These are phyloP conservation scores for Axea sp. DNA, from an alignment of 2,888 invertebrate species.

Conservation along the genomic window DNA sequence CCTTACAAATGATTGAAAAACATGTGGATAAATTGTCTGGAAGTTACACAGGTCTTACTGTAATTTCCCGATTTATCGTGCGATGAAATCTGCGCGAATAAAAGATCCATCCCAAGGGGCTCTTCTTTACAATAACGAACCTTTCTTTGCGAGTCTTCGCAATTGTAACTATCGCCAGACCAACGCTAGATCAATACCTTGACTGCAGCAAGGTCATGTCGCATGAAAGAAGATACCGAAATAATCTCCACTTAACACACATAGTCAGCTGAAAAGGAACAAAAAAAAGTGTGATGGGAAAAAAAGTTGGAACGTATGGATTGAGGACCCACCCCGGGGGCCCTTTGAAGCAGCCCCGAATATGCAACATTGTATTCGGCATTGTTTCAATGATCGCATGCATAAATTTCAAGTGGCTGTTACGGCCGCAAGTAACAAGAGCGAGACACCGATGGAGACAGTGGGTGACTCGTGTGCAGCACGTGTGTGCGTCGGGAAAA, in stretches of 20 bases:
- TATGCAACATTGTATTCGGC: constrained; percentile 25
- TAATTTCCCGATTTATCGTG: too few relatives aligned
- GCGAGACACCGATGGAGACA: constrained; percentile 17
- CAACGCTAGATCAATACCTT: constrained; percentile 38
- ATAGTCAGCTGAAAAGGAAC: constrained; percentile 6
- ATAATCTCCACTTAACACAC: constrained; percentile 52
- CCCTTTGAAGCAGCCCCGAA: constrained; percentile 23
- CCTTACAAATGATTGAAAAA: too few relatives aligned
- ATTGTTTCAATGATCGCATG: constrained; percentile 49
- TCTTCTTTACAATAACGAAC: too few relatives aligned
- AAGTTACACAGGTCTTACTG: too few relatives aligned
- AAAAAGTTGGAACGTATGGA: constrained; percentile 10
- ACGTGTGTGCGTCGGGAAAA: constrained; percentile 55
- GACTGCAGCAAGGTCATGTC: constrained; percentile 31
- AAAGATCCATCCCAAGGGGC: too few relatives aligned
- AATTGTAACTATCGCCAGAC: constrained; percentile 12
- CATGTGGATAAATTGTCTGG: too few relatives aligned
- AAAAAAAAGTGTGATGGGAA: constrained; percentile 27
- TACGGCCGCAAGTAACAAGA: constrained; percentile 39
- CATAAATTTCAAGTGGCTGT: constrained; percentile 52
- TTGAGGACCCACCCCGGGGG: constrained; percentile 12
- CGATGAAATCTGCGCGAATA: too few relatives aligned
- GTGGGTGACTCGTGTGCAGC: constrained; percentile 38
- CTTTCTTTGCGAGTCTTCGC: constrained; percentile 1
- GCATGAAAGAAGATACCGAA: constrained; percentile 45